These are phyloP conservation scores for Ageneiosus marmoratus DNA, from an alignment of 2,113 vertebrate genomes.

Conservation along the genomic window DNA sequence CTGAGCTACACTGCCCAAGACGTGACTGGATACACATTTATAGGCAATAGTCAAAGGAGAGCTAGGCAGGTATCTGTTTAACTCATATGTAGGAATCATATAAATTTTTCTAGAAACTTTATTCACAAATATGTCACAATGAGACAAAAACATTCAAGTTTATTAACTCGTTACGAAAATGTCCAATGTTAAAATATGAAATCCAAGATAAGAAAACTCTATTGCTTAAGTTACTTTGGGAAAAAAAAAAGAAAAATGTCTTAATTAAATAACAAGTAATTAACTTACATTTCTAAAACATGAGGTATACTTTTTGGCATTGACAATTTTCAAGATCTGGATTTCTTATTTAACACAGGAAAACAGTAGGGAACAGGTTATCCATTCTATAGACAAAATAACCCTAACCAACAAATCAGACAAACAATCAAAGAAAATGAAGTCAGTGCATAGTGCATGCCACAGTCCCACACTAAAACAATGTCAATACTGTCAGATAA, in stretches of 20 bases:
- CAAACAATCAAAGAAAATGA: conserved; percentile 42
- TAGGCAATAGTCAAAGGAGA: neutral
- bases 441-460: conserved; percentile 51
- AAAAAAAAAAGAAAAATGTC: conserved; percentile 41
- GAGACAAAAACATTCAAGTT: conserved; percentile 49
- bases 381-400: conserved; percentile 53
- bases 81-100: neutral
- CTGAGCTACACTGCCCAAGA: no score
- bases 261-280: conserved; percentile 35
- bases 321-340: conserved; percentile 51
- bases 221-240: conserved; percentile 74
- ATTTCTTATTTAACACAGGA: conserved; percentile 50
- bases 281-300: conserved; percentile 50
- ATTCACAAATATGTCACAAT: conserved; percentile 51
- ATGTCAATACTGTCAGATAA: conserved; percentile 18
- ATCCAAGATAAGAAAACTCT: conserved; percentile 59
- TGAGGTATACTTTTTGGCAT: conserved; percentile 59
- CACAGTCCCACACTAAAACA: conserved; percentile 33
- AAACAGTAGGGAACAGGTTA: conserved; percentile 54
- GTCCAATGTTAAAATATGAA: conserved; percentile 66
- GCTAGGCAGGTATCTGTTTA: neutral
- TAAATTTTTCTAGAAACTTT: conserved; percentile 50
- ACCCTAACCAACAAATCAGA: conserved; percentile 56
- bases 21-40: neutral
- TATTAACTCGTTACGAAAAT: conserved; percentile 62